Base-by-base conservation (phyloP, 2,113 vertebrate species). In the Tor tambroides region DNA sequence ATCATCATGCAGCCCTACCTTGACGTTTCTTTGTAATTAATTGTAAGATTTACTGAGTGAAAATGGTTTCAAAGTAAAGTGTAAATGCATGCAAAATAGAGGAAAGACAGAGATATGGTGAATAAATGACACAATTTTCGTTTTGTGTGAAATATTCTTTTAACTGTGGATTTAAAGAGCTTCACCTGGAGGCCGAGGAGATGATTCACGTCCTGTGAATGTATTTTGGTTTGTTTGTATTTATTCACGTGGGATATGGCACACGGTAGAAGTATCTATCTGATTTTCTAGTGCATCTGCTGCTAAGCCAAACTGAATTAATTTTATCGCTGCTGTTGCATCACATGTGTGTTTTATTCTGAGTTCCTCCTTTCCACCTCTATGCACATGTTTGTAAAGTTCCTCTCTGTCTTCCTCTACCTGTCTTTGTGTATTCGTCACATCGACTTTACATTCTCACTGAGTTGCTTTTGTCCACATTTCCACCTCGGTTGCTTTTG, bases 181-280 rank as follows among this genome's bases (percentile, higher is more conserved):
- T 69, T 56, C 49, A 80, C 76, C 65, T 80, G 63, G 38, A 56
- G 65, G 63, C 78, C 43, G 49, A 80, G 76, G 41, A 21, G 77
- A 80, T 80, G 85, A 69, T 65, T 78, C 75, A 85, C 56, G 10
- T 69, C 21, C 28, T 67, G 26, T 51, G 59, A 32, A 85, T 46
- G 56, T 76, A 76, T 77, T 56, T 85, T 28, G 19, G 30, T 32
- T 54, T 81, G 67, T 81, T 72, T 86, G 54, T 76, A 9, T 77
- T 74, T 85, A 63, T 76, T 54, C 38, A 65, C 75, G 28, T 63
- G 85, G 76, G 84, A 85, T 32, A 51, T 28, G 41, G 38, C 59
- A 5, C 35, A 76, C 35, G 26, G 10, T 61, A 5, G 21, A 54
- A 84, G 10, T 75, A 46, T 46, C 61, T n/a, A 63, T 63, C 56